Evolutionary conservation across 2,113 vertebrate species (phyloP).

Genomic region (Neofelis nebulosa): DNA sequence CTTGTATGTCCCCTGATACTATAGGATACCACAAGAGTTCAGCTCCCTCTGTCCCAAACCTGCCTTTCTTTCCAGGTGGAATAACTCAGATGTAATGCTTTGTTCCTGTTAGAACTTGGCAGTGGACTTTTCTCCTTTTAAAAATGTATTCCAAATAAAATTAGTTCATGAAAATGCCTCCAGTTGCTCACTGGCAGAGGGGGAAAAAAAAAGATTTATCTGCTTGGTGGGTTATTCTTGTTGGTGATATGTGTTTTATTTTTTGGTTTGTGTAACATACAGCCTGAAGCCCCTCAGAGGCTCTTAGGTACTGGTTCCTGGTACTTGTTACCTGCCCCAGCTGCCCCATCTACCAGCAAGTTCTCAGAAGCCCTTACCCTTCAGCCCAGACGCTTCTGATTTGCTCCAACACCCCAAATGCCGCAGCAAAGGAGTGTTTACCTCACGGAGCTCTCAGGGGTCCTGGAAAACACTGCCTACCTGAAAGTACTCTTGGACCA

Average conservation of each 20-base stretch:
- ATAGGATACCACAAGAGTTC: neutral
- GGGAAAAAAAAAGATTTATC: slow-evolving; percentile 20
- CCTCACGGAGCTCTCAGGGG: neutral
- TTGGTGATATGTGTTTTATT: slow-evolving; percentile 1
- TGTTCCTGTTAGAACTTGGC: slow-evolving; percentile 49
- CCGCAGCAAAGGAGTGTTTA: neutral
- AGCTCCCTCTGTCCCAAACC: neutral
- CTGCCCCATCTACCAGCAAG: neutral
- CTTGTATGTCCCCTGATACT: neutral
- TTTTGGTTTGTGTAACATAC: slow-evolving; percentile 7
- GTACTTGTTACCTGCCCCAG: neutral
- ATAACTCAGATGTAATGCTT: neutral
- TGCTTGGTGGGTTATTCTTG: neutral
- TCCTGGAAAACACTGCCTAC: neutral
- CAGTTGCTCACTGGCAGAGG: slow-evolving; percentile 45
- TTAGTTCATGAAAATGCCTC: slow-evolving; percentile 58
- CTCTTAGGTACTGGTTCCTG: neutral
- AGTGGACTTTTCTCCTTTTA: slow-evolving; percentile 22
- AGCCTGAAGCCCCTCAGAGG: neutral
- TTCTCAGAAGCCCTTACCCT: neutral
- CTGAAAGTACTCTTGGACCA: neutral
- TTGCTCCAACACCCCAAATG: neutral
- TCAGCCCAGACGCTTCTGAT: neutral
- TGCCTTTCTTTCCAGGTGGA: slow-evolving; percentile 33
- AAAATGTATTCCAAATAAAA: slow-evolving; percentile 77